Evolutionary conservation across 2,797 vertebrate genomes (phyloP), one percentile per base, ranked within the genome.

Genomic region (Distichodus sexfasciatus): DNA sequence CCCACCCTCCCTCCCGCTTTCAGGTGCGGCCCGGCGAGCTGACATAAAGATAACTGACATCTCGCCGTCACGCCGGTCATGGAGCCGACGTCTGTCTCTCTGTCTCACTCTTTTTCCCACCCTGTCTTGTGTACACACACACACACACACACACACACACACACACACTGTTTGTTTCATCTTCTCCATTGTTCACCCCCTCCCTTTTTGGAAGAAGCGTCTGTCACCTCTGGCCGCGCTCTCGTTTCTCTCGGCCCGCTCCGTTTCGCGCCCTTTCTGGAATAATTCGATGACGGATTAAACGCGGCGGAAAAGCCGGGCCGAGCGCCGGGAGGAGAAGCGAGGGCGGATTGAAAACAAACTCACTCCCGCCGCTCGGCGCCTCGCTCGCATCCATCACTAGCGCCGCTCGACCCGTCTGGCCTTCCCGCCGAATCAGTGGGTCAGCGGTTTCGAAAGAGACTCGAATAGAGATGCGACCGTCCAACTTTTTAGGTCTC

Each of bases 41-140:
- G 85, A 83, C 76, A 74, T 73, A 71, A 80, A 76, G 82, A 78
- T 79, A 88, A 87, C 81, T 85, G 89, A 82, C 86, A 55, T 78
- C 76, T 82, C 65, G 35, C 84, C 83, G 50, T 71, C 75, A 71
- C 81, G 84, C 1, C 48, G n/a, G 63, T 1, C 38, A 82, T 79
- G 43, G 50, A 35, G 55, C 54, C 11, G 43, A 50, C 58, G 71
- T 80, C 82, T 80, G 70, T 81, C 79, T 77, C 51, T 8, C 58
- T 44, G 40, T 24, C 17, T 35, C 41, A 2, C 19, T 24, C 12
- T 19, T 12, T n/a, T 11, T 17, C 36, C 46, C 35, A 48, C 61
- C 17, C 55, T 21, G 41, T 48, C 17, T 31, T 50, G 44, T 47
- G 26, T 17, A 17, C 31, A 2, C 48, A 10, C 40, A 15, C n/a